Conservation (phyloP, 1,140 invertebrate genomes). For the Mactra quadrangularis region DNA sequence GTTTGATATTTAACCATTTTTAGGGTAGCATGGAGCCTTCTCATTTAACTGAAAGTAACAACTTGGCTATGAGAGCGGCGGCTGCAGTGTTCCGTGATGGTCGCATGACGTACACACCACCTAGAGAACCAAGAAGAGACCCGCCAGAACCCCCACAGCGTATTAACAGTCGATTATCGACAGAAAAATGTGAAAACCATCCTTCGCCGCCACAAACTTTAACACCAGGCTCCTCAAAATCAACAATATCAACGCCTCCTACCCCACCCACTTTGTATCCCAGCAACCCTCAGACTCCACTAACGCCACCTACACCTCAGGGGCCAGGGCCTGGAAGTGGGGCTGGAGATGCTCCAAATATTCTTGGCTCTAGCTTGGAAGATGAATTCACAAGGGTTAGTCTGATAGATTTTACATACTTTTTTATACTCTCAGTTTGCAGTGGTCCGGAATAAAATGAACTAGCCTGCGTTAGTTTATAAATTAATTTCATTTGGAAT, state of each 20-base stretch:
- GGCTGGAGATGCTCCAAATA: neutral
- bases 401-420: neutral
- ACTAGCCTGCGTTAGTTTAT: too few species aligned
- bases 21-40: slow-evolving; percentile 16
- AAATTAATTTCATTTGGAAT: too few species aligned
- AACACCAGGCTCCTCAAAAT: slow-evolving; percentile 7
- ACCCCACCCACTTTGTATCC: slow-evolving; percentile 52
- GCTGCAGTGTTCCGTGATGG: slow-evolving; percentile 29
- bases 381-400: slow-evolving; percentile 64
- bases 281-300: slow-evolving; percentile 25
- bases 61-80: slow-evolving; percentile 46
- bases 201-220: slow-evolving; percentile 38
- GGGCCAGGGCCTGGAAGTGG: slow-evolving; percentile 42
- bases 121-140: slow-evolving; percentile 5
- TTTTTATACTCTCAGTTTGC: too few species aligned
- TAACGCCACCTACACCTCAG: slow-evolving; percentile 54
- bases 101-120: neutral
- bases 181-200: slow-evolving; percentile 18
- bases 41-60: slow-evolving; percentile 51
- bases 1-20: slow-evolving; percentile 53
- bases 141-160: slow-evolving; percentile 54
- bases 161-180: slow-evolving; percentile 32
- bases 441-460: too few species aligned
- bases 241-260: slow-evolving; percentile 15
- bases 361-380: slow-evolving; percentile 49